Conservation (phyloP, 1,140 invertebrate genomes). For the Drosophila saltans region DNA sequence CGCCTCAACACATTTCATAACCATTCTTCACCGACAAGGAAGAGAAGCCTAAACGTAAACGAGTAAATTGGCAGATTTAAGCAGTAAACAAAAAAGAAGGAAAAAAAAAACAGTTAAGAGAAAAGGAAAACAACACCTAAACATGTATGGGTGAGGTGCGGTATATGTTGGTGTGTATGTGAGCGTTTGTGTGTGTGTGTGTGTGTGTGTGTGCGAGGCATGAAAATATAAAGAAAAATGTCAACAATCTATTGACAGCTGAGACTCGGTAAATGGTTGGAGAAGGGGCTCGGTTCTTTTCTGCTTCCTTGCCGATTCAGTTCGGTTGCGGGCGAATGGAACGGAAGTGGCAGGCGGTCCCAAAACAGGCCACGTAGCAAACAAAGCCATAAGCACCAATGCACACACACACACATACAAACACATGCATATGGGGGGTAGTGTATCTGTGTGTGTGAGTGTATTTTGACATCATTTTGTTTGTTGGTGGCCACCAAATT, state of each 20-base stretch:
- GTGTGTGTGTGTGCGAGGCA: conserved; percentile 34
- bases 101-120: conserved; percentile 63
- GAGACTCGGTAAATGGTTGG: conserved; percentile 79
- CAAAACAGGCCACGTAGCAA: conserved; percentile 76
- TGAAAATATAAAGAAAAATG: conserved; percentile 78
- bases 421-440: background rate
- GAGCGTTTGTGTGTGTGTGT: background rate
- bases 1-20: background rate
- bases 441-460: conserved; percentile 9
- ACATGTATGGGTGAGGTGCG: background rate
- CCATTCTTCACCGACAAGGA: conserved; percentile 15
- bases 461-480: conserved; percentile 24
- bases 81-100: conserved; percentile 75
- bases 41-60: conserved; percentile 76
- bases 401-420: conserved; percentile 34
- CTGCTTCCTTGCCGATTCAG: conserved; percentile 2
- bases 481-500: conserved; percentile 13
- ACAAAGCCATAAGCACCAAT: conserved; percentile 68
- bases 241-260: conserved; percentile 80
- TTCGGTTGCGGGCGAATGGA: background rate
- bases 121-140: conserved; percentile 49
- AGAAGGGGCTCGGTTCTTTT: background rate
- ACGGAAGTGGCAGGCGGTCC: conserved; percentile 29
- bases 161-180: background rate
- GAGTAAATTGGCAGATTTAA: conserved; percentile 81